These are phyloP conservation scores for Ochotona curzoniae DNA, from an alignment of 2,113 vertebrate species.

Conservation along the genomic window DNA sequence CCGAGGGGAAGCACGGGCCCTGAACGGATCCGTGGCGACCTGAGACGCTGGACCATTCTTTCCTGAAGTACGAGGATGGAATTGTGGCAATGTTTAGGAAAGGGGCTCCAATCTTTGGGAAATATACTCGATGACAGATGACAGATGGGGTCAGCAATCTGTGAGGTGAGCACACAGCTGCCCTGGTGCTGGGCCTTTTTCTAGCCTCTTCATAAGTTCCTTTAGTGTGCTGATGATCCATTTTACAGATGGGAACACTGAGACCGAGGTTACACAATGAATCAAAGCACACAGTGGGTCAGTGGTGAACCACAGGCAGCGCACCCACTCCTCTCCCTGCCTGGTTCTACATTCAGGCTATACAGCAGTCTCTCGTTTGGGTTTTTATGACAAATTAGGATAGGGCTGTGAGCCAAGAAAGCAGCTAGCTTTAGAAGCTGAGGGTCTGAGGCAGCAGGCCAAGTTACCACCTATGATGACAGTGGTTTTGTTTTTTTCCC, in stretches of 20 bases:
- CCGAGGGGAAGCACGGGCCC: background rate
- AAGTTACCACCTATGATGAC: no score
- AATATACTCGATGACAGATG: background rate
- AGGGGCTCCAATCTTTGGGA: background rate
- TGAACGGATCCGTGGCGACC: background rate
- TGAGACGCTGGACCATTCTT: background rate
- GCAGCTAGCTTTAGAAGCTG: background rate
- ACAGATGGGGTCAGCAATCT: background rate
- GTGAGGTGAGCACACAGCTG: no score
- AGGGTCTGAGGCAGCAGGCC: no score
- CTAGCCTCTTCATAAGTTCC: background rate
- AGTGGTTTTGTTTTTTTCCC: no score
- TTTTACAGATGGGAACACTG: background rate
- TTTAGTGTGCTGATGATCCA: background rate
- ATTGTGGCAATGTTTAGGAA: background rate
- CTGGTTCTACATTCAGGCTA: background rate
- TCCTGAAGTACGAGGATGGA: background rate
- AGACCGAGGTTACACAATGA: background rate
- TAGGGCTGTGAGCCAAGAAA: background rate
- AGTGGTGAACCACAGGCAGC: background rate
- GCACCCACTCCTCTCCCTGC: background rate
- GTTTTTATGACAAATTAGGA: background rate
- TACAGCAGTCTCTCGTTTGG: no score
- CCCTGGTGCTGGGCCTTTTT: background rate
- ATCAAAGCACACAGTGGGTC: background rate